Conservation (phyloP, 2,888 invertebrate species). For the Mesorhabditis spiculigera region DNA sequence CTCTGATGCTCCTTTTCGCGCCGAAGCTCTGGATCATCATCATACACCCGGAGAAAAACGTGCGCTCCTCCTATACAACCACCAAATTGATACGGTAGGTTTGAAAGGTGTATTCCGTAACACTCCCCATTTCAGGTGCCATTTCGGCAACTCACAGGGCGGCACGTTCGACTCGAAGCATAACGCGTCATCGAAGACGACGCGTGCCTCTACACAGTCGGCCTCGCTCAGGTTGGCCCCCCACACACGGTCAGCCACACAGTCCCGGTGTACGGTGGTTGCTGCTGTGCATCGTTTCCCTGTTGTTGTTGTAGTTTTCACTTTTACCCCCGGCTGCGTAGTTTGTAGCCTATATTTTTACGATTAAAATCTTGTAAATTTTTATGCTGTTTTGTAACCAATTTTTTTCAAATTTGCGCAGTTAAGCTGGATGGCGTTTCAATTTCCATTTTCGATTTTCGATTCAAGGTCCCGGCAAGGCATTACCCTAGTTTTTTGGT, state of each 20-base stretch:
- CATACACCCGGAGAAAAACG: slow-evolving; percentile 74
- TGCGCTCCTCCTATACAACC: slow-evolving; percentile 73
- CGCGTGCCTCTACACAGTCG: slow-evolving; percentile 50
- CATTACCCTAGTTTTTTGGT: no score
- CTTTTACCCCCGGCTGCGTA: not conserved
- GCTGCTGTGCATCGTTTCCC: no score
- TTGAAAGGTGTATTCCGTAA: not conserved
- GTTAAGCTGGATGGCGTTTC: no score
- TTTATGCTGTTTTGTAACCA: no score
- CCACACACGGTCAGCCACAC: no score
- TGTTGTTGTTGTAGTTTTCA: no score
- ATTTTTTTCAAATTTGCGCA: no score
- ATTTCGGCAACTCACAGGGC: slow-evolving; percentile 53
- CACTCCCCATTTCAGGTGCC: slow-evolving; percentile 34
- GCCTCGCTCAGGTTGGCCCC: slow-evolving; percentile 39
- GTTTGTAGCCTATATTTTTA: not conserved
- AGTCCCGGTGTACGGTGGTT: no score
- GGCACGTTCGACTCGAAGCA: slow-evolving; percentile 51
- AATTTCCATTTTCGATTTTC: no score
- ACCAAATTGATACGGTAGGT: slow-evolving; percentile 69
- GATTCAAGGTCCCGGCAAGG: no score
- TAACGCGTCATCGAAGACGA: slow-evolving; percentile 47
- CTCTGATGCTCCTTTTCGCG: slow-evolving; percentile 72
- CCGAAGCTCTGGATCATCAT: slow-evolving; percentile 77
- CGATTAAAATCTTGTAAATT: not conserved